Conservation (phyloP, 2,113 vertebrate genomes). For the Clarias gariepinus region DNA sequence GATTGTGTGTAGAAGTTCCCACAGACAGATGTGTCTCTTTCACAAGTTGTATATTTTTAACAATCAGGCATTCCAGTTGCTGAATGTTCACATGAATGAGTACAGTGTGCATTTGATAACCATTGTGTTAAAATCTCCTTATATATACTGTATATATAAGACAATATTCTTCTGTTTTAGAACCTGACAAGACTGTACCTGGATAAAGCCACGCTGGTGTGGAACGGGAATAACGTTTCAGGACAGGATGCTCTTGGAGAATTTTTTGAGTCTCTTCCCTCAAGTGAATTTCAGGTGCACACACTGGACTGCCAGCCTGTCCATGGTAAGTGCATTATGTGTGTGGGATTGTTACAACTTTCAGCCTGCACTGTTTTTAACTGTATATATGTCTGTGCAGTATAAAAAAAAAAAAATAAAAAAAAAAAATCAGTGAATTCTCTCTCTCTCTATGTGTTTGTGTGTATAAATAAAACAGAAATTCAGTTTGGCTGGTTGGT, state of each 20-base stretch:
- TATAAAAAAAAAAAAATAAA: neutral
- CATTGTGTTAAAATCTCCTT: too few relatives aligned
- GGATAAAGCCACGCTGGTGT: constrained; percentile 91
- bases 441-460: too few relatives aligned
- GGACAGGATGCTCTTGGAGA: constrained; percentile 88
- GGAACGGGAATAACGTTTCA: constrained; percentile 93
- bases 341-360: neutral
- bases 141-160: too few relatives aligned
- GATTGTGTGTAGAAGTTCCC: too few relatives aligned
- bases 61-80: too few relatives aligned
- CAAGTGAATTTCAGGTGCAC: constrained; percentile 91
- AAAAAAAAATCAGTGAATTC: neutral
- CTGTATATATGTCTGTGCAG: neutral
- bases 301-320: constrained; percentile 95
- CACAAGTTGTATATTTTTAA: too few relatives aligned
- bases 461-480: neutral
- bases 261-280: constrained; percentile 95
- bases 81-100: too few relatives aligned
- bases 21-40: too few relatives aligned
- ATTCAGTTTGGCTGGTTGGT: too few relatives aligned
- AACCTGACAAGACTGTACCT: constrained; percentile 88
- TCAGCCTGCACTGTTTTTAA: neutral
- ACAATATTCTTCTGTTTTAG: constrained; percentile 60
- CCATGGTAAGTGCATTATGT: constrained; percentile 72
- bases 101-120: too few relatives aligned